Evolutionary conservation across 2,797 vertebrate genomes (phyloP), one percentile per base, ranked within the genome.

Genomic region (Meriones psammophilus): DNA sequence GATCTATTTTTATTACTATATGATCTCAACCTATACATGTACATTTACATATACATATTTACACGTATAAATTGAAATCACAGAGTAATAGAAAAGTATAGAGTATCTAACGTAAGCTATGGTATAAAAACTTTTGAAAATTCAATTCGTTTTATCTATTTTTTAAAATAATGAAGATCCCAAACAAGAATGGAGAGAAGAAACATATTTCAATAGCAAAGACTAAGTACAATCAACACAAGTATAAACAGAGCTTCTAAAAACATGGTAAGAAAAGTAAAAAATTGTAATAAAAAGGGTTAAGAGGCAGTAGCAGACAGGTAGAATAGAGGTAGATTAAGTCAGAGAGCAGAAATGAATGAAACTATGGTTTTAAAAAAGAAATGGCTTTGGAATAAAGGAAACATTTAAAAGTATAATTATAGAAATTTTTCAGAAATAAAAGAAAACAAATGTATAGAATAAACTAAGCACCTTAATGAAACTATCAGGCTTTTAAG

Each of bases 161-260:
- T 56, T 58, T 58, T 58, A 15, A 58, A 15, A 58, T 15, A 58
- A 58, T 58, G 56, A 58, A 69, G 20, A 69, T 9, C 14, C 20
- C 66, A 54, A 54, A 20, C 26, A 69, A 86, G 84, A 69, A 86
- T 69, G 83, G 3, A 50, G 2, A 87, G 54, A 50, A 64, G 39
- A 94, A 58, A 97, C 77, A 9, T 1, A 94, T 56, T 66, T 83
- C 74, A 91, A 89, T 28, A 88, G 28, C 30, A 78, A 85, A 92
- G 26, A 56, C 74, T 95, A 92, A 95, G 69, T 50, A 74, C 17
- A 42, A 46, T 84, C 39, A 84, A 66, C 15, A 64, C 39, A 84
- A 46, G 28, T 46, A 2, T 50, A 10, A 89, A 76, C 10, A 94
- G n/a, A 78, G 14, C 14, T 73, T 86, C 22, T 68, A 13, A 71